Evolutionary conservation across 2,113 vertebrate genomes (phyloP).

Genomic region (Scomber colias): DNA sequence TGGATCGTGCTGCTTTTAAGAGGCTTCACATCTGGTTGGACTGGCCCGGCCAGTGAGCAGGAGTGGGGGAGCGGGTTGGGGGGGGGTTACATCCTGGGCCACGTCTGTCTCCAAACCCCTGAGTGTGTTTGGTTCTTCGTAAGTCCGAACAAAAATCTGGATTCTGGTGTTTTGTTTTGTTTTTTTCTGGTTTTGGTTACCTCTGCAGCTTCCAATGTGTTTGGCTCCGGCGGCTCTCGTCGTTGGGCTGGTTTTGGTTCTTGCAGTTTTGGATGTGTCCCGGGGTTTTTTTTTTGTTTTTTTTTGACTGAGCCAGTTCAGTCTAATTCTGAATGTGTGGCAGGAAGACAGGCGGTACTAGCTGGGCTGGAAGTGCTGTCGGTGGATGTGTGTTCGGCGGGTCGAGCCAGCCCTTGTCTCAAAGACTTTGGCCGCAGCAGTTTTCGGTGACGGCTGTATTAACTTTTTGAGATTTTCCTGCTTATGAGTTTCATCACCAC

Average conservation of each 20-base stretch:
- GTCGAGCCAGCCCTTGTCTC: slow-evolving; percentile 30
- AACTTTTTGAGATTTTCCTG: slow-evolving; percentile 12
- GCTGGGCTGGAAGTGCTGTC: slow-evolving; percentile 57
- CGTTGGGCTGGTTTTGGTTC: slow-evolving; percentile 21
- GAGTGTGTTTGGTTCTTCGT: slow-evolving; percentile 38
- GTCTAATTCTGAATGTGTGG: slow-evolving; percentile 25
- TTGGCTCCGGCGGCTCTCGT: slow-evolving; percentile 32
- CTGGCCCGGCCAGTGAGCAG: background rate
- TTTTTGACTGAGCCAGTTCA: slow-evolving; percentile 9
- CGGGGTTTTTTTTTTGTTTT: background rate
- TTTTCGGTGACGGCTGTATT: background rate
- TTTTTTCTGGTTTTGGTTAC: slow-evolving; percentile 8
- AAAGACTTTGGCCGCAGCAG: slow-evolving; percentile 27
- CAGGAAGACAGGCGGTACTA: slow-evolving; percentile 57
- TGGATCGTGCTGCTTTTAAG: slow-evolving; percentile 4
- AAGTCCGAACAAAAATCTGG: slow-evolving; percentile 15
- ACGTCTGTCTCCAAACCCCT: slow-evolving; percentile 28
- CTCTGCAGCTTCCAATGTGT: slow-evolving; percentile 22
- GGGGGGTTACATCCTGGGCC: background rate
- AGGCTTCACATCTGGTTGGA: slow-evolving; percentile 16
- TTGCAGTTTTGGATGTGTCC: slow-evolving; percentile 9
- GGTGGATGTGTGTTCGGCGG: background rate
- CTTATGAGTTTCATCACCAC: slow-evolving; percentile 22
- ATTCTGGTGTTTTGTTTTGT: background rate
- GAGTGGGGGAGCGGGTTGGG: too few species aligned